Evolutionary conservation across 2,113 vertebrate genomes (phyloP).

Genomic region (Terrapene triunguis): DNA sequence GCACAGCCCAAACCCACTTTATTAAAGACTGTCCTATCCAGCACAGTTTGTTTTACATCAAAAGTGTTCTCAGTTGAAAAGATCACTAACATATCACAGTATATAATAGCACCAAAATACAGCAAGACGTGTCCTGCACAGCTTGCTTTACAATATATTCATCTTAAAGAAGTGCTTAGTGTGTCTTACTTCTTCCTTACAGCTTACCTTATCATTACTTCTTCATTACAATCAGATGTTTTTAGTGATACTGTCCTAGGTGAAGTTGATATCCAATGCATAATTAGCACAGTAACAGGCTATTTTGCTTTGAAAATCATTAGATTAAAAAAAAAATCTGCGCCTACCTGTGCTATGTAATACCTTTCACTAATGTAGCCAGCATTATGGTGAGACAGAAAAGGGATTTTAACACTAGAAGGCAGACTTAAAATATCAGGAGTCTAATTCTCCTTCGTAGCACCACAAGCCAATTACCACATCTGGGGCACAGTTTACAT

Average conservation of each 20-base stretch:
- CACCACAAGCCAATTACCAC: neutral
- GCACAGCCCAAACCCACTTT: neutral
- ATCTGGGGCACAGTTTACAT: neutral
- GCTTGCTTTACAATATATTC: neutral
- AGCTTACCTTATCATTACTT: neutral
- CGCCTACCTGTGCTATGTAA: neutral
- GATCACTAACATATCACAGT: neutral
- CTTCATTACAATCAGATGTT: neutral
- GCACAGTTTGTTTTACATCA: neutral
- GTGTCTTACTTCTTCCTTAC: neutral
- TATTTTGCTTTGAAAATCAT: neutral
- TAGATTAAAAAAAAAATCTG: neutral
- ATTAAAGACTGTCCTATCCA: neutral
- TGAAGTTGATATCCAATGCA: accelerated
- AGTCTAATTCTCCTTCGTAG: neutral
- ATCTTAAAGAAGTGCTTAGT: neutral
- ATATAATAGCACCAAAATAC: neutral
- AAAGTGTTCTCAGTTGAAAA: neutral
- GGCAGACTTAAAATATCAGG: neutral
- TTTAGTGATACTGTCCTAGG: neutral
- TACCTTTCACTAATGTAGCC: neutral
- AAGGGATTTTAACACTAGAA: neutral
- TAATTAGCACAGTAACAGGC: neutral
- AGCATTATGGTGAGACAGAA: neutral
- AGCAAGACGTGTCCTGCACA: neutral